A percentile compares a stretch with the other conserved stretches of the same genome.
These are phyloP conservation scores for Indicator indicator DNA, from an alignment of 2,113 vertebrate genomes.

Conservation along the genomic window DNA sequence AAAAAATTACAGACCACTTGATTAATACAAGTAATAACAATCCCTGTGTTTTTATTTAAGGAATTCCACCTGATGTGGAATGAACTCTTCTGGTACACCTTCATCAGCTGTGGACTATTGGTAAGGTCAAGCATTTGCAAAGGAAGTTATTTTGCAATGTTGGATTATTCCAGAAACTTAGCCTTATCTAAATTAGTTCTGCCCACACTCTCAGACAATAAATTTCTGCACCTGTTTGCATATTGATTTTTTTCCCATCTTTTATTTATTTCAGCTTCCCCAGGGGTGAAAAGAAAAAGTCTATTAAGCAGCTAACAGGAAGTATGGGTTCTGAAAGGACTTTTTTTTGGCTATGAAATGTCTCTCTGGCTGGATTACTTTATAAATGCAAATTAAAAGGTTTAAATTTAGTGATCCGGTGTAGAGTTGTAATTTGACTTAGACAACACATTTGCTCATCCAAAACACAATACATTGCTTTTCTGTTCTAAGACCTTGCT, in stretches of 20 bases:
- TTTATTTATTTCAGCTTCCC: constrained; percentile 61
- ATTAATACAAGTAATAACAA: background rate
- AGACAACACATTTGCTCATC: background rate
- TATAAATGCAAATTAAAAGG: constrained; percentile 16
- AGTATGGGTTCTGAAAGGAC: background rate
- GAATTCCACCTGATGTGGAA: background rate
- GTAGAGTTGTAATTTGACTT: constrained; percentile 13
- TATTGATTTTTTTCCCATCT: constrained; percentile 61
- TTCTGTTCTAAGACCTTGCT: background rate
- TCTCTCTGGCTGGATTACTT: background rate
- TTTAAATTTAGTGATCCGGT: background rate
- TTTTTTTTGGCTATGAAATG: background rate
- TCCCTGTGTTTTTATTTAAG: background rate
- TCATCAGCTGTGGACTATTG: background rate
- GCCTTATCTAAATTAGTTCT: constrained; percentile 61
- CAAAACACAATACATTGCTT: background rate
- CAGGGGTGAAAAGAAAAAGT: constrained; percentile 1
- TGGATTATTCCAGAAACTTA: background rate
- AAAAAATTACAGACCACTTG: background rate
- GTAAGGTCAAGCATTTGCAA: background rate
- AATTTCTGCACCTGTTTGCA: constrained; percentile 38
- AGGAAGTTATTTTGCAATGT: background rate
- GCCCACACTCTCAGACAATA: constrained; percentile 10
- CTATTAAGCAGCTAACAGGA: constrained; percentile 21
- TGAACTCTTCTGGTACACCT: background rate